These are phyloP conservation scores for Oopsacas minuta DNA, from an alignment of 37 sponge, comb jelly and placozoan species.

Conservation along the genomic window DNA sequence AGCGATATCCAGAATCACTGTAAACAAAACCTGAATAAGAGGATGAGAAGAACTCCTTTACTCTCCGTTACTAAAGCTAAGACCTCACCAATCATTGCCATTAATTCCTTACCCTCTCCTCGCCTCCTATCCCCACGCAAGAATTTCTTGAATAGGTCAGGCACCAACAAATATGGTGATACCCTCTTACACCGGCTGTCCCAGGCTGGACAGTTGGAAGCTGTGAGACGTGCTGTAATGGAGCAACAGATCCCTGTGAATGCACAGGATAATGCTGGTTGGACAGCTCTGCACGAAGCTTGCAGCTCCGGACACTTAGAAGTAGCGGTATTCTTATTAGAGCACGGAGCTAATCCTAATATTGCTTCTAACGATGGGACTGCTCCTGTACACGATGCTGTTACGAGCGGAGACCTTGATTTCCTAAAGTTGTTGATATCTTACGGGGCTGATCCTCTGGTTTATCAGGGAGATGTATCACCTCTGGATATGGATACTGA, in stretches of 20 bases:
- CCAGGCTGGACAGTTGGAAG: neutral
- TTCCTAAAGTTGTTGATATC: conserved; percentile 41
- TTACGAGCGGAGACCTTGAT: conserved; percentile 39
- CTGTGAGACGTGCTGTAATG: neutral
- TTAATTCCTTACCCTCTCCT: neutral
- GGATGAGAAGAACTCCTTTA: neutral
- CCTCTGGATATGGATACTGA: conserved; percentile 39
- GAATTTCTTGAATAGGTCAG: neutral
- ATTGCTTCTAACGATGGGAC: conserved; percentile 60
- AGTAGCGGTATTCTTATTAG: conserved; percentile 39
- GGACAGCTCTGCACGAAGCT: conserved; percentile 80
- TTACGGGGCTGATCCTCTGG: conserved; percentile 47
- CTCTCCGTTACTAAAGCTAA: neutral
- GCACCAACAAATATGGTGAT: neutral
- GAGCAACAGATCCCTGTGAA: conserved; percentile 21
- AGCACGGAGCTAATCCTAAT: conserved; percentile 56
- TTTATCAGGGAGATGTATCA: conserved; percentile 44
- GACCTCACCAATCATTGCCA: neutral
- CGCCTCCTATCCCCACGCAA: neutral
- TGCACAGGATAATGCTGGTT: conserved; percentile 68
- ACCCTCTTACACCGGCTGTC: neutral
- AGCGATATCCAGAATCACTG: neutral
- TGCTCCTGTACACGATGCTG: conserved; percentile 79
- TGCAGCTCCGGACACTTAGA: conserved; percentile 27
- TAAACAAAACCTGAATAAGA: neutral